Conservation (phyloP, 2,797 vertebrate genomes). For the Prionace glauca region DNA sequence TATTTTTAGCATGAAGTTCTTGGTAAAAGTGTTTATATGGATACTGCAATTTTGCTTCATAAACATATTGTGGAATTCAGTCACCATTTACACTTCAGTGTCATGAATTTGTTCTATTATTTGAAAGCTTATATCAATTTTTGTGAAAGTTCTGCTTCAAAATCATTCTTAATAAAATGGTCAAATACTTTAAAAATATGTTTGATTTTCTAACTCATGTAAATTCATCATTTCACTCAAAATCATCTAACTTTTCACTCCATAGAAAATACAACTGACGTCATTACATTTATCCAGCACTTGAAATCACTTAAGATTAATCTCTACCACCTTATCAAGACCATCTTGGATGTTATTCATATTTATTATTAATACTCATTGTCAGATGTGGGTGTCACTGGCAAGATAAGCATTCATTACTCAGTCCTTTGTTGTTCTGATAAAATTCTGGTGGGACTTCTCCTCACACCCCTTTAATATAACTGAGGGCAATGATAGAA, state of each 20-base stretch:
- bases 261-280: neutral
- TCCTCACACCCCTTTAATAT: neutral
- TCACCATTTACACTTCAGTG: neutral
- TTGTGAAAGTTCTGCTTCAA: neutral
- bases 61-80: neutral
- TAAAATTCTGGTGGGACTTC: neutral
- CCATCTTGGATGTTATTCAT: neutral
- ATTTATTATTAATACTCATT: neutral
- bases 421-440: neutral
- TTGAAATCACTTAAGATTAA: neutral
- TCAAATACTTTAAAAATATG: neutral
- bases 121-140: neutral
- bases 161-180: neutral
- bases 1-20: neutral
- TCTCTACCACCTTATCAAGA: neutral
- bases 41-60: neutral
- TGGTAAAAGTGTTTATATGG: neutral
- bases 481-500: neutral
- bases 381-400: neutral
- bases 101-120: neutral
- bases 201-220: conserved; percentile 4
- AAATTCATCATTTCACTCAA: neutral
- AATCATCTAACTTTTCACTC: neutral
- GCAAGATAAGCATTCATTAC: neutral
- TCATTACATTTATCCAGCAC: neutral